These are phyloP conservation scores for Cheilosia variabilis DNA, from an alignment of 2,888 invertebrate species.

Conservation along the genomic window DNA sequence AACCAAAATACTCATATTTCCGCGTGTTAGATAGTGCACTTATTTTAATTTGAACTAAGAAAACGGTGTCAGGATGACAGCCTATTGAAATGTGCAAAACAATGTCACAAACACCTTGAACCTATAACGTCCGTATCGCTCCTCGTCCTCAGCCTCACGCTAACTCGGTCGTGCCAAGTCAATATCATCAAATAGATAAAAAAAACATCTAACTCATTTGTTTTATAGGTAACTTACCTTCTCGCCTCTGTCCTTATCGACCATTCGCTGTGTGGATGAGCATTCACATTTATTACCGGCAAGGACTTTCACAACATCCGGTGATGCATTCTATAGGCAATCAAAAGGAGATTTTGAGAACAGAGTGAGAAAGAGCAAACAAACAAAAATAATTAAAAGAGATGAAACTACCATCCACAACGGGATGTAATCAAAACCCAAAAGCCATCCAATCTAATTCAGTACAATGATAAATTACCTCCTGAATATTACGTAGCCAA, in stretches of 20 bases:
- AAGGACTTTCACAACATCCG: conserved; percentile 93
- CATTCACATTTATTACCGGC: conserved; percentile 94
- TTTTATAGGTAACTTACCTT: conserved; percentile 85
- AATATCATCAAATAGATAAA: conserved; percentile 19
- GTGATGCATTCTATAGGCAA: conserved; percentile 90
- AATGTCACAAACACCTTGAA: conserved; percentile 51
- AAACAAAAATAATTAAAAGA: conserved; percentile 48
- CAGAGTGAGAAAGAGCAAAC: not conserved
- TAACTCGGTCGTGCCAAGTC: conserved; percentile 21
- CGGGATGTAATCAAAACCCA: conserved; percentile 31
- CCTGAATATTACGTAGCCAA: conserved; percentile 95
- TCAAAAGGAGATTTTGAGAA: conserved; percentile 11
- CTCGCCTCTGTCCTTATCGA: conserved; percentile 91
- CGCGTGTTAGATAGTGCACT: no score
- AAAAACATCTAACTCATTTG: conserved; percentile 38
- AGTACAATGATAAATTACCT: conserved; percentile 85
- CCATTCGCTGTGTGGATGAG: conserved; percentile 89
- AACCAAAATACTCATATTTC: no score
- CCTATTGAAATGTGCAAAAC: no score
- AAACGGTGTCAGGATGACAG: no score
- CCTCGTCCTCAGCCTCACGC: not conserved
- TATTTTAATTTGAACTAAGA: no score
- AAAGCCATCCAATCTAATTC: conserved; percentile 23
- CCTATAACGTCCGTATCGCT: conserved; percentile 40
- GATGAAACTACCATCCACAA: conserved; percentile 28